These are phyloP conservation scores for Xiphorhynchus elegans DNA, from an alignment of 2,113 vertebrate species.

Conservation along the genomic window DNA sequence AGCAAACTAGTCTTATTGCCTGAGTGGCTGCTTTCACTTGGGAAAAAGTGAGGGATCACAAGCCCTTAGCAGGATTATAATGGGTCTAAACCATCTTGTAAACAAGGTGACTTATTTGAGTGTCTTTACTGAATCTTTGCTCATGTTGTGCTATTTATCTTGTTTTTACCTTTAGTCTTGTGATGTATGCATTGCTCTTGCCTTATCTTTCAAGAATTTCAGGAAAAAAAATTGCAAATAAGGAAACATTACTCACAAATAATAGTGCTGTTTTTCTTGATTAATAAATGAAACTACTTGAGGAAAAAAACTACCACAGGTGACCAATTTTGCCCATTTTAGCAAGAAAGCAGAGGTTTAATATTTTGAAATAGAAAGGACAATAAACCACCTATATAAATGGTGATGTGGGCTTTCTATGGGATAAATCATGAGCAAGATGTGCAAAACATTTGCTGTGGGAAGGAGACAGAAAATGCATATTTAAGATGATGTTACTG, in stretches of 20 bases:
- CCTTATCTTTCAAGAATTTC: neutral
- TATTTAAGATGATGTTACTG: neutral
- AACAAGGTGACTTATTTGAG: neutral
- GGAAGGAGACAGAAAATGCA: neutral
- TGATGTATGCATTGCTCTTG: neutral
- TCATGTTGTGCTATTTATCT: neutral
- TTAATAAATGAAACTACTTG: neutral
- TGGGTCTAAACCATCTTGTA: neutral
- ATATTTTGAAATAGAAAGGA: neutral
- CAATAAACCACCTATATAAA: neutral
- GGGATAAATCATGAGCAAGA: neutral
- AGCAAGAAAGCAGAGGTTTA: neutral
- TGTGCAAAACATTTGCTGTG: neutral
- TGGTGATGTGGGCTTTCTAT: neutral
- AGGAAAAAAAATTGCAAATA: neutral
- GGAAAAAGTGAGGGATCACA: no score
- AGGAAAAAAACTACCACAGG: neutral
- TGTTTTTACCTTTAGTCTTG: neutral
- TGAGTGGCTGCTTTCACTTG: neutral
- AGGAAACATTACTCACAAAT: neutral
- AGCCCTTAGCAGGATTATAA: neutral
- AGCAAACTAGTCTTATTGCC: neutral
- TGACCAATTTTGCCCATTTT: neutral
- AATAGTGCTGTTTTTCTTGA: neutral
- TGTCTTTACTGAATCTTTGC: neutral